phyloP scores from a whole-genome alignment of 2,888 invertebrate species.

The Ramazzottius varieornatus region DNA sequence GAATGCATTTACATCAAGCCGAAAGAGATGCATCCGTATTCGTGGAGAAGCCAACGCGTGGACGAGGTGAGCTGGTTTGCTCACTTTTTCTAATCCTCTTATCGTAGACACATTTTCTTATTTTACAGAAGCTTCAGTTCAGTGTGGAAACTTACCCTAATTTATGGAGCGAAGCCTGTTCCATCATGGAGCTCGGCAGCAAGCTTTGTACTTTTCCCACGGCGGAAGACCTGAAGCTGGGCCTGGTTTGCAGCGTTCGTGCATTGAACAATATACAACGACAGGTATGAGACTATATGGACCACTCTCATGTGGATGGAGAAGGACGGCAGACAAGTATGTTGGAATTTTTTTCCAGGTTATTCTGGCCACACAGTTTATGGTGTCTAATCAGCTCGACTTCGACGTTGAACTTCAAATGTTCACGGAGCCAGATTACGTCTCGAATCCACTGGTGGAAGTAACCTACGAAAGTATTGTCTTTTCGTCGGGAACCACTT shows the following conservation, averaged over 20 bases:
- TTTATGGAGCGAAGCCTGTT: neutral
- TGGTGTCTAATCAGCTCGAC: neutral
- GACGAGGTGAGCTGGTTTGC: too few relatives aligned
- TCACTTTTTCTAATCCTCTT: too few relatives aligned
- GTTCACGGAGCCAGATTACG: neutral
- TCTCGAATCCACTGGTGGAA: neutral
- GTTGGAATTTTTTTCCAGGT: neutral
- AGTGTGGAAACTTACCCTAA: neutral
- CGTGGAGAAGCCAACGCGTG: neutral
- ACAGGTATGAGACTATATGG: neutral
- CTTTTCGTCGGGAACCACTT: neutral
- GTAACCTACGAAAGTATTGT: neutral
- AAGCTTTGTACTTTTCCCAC: neutral
- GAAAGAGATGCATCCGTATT: slow-evolving; percentile 3
- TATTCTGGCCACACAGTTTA: neutral
- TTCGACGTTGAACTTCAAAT: neutral
- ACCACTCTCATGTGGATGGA: neutral
- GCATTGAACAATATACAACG: neutral
- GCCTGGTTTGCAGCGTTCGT: neutral
- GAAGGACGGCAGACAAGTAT: neutral
- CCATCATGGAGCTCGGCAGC: neutral
- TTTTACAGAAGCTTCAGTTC: neutral
- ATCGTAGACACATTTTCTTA: too few relatives aligned
- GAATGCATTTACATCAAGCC: slow-evolving; percentile 1
- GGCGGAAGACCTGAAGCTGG: neutral